phyloP scores from a whole-genome alignment of 1,140 invertebrate species.

The Leucophenga varia region DNA sequence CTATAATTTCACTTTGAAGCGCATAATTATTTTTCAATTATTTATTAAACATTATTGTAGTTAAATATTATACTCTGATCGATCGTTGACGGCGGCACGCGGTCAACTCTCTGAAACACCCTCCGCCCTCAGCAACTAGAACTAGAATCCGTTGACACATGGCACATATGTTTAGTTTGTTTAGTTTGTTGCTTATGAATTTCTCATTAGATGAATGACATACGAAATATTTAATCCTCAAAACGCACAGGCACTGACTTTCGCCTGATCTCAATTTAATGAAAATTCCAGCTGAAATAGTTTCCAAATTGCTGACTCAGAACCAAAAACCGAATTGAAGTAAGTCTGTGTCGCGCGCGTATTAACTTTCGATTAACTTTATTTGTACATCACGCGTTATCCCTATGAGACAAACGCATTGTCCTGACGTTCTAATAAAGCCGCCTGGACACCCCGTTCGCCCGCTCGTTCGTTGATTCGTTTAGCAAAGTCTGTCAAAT shows the following conservation, averaged over 20 bases:
- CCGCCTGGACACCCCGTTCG: no score
- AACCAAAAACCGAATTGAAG: slow-evolving; percentile 8
- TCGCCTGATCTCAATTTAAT: slow-evolving; percentile 46
- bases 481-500: no score
- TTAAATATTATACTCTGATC: no score
- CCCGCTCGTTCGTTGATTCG: no score
- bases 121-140: no score
- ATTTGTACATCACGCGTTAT: no score
- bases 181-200: slow-evolving; percentile 34
- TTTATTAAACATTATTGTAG: slow-evolving; percentile 54
- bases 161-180: slow-evolving; percentile 22
- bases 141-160: not conserved
- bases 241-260: slow-evolving; percentile 22
- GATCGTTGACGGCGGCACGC: no score
- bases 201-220: slow-evolving; percentile 41
- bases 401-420: no score
- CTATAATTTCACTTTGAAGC: no score
- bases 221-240: slow-evolving; percentile 6
- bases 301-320: slow-evolving; percentile 34
- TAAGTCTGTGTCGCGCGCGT: slow-evolving; percentile 21
- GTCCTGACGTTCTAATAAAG: slow-evolving; percentile 45
- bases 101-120: no score
- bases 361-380: slow-evolving; percentile 53
- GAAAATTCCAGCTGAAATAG: slow-evolving; percentile 52
- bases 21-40: slow-evolving; percentile 53